Conservation (phyloP, 23 tunicate species). For the Botrylloides violaceus region DNA sequence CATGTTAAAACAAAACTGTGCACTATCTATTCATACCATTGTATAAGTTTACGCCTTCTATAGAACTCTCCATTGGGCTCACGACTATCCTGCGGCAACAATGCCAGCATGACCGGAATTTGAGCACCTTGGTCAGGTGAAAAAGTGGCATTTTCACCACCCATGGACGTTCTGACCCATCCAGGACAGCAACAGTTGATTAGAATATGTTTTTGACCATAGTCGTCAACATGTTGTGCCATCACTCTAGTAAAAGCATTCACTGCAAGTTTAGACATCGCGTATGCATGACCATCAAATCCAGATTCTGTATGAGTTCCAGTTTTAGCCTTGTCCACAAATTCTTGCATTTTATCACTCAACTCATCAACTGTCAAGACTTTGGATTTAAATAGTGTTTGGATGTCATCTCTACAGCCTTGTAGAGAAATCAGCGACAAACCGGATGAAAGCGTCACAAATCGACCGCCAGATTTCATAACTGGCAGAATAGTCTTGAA, state of each 20-base stretch:
- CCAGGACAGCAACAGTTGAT: slow-evolving; percentile 83
- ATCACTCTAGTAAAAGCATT: slow-evolving; percentile 39
- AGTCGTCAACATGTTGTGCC: slow-evolving; percentile 29
- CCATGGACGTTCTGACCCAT: slow-evolving; percentile 85
- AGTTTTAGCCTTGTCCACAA: slow-evolving; percentile 24
- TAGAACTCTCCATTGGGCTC: slow-evolving; percentile 82
- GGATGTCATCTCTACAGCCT: slow-evolving; percentile 35
- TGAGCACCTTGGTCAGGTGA: slow-evolving; percentile 87
- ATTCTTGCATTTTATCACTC: slow-evolving; percentile 42
- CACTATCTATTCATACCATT: slow-evolving; percentile 71
- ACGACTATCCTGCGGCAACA: slow-evolving; percentile 58
- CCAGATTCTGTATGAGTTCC: slow-evolving; percentile 32
- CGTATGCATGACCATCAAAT: slow-evolving; percentile 34
- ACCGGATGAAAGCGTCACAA: slow-evolving; percentile 43
- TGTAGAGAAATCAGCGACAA: neutral
- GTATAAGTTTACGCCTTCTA: slow-evolving; percentile 36
- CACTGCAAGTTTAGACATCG: slow-evolving; percentile 53
- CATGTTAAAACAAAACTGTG: too few relatives aligned
- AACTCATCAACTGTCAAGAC: slow-evolving; percentile 54
- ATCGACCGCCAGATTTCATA: slow-evolving; percentile 46
- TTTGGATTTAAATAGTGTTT: slow-evolving; percentile 30
- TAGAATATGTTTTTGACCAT: slow-evolving; percentile 33
- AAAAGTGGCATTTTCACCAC: slow-evolving; percentile 49
- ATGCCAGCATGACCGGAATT: slow-evolving; percentile 68
- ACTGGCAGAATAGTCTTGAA: slow-evolving; percentile 33